Evolutionary conservation across 2,113 vertebrate species (phyloP).

Genomic region (Pseudorectes ferrugineus): DNA sequence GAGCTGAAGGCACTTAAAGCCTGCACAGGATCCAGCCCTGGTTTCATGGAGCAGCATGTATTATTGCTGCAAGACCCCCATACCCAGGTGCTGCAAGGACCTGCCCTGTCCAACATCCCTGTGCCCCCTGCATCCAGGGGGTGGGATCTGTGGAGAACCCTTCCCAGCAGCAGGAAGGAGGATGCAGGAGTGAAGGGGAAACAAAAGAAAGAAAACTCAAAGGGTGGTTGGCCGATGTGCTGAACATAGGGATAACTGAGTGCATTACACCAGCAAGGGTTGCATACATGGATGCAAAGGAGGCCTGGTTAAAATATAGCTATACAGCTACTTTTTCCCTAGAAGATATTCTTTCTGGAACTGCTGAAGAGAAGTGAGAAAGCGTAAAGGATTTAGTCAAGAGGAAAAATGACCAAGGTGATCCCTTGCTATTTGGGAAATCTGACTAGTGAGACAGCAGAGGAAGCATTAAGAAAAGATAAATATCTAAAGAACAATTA

Average conservation of each 20-base stretch:
- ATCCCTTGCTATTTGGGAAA: background rate
- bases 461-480: background rate
- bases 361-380: background rate
- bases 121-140: rapidly evolving
- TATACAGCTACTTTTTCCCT: background rate
- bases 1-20: background rate
- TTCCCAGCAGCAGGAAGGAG: background rate
- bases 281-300: background rate
- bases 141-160: background rate
- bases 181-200: background rate
- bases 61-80: background rate
- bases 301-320: background rate
- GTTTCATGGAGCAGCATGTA: background rate
- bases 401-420: background rate
- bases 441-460: background rate
- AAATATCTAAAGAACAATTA: background rate
- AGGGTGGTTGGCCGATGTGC: rapidly evolving
- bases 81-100: too few species aligned
- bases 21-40: background rate
- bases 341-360: background rate
- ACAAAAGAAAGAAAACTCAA: background rate
- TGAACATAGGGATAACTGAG: rapidly evolving
- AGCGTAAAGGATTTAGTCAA: background rate
- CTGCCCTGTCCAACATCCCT: background rate
- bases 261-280: background rate